These are phyloP conservation scores for Chelonoidis abingdonii DNA, from an alignment of 2,113 vertebrate species.

Conservation along the genomic window DNA sequence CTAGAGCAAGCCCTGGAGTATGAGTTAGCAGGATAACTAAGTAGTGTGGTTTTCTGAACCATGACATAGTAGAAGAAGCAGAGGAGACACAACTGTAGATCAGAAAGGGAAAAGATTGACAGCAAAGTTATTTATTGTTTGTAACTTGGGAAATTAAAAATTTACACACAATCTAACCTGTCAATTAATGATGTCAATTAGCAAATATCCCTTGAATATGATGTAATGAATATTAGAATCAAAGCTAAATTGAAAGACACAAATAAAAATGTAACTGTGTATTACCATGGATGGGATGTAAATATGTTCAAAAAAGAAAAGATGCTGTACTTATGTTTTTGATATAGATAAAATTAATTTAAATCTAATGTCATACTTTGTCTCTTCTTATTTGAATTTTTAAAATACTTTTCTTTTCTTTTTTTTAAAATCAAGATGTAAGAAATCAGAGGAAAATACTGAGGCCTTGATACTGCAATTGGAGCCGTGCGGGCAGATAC, in stretches of 20 bases:
- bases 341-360: neutral
- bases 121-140: neutral
- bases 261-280: neutral
- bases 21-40: neutral
- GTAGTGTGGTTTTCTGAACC: neutral
- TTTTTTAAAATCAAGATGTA: neutral
- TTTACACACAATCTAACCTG: neutral
- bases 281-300: neutral
- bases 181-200: neutral
- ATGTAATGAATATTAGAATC: neutral
- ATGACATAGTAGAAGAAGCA: neutral
- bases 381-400: neutral
- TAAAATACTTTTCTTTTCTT: neutral
- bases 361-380: neutral
- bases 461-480: neutral
- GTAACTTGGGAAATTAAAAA: neutral
- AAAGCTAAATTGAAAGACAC: neutral
- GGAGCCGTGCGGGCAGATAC: neutral
- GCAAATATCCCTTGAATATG: neutral
- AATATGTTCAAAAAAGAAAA: neutral
- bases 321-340: neutral
- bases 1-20: neutral
- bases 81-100: neutral
- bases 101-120: neutral
- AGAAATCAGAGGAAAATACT: neutral